These are phyloP conservation scores for Zygogramma bicolorata DNA, from an alignment of 2,888 invertebrate genomes.

Conservation along the genomic window DNA sequence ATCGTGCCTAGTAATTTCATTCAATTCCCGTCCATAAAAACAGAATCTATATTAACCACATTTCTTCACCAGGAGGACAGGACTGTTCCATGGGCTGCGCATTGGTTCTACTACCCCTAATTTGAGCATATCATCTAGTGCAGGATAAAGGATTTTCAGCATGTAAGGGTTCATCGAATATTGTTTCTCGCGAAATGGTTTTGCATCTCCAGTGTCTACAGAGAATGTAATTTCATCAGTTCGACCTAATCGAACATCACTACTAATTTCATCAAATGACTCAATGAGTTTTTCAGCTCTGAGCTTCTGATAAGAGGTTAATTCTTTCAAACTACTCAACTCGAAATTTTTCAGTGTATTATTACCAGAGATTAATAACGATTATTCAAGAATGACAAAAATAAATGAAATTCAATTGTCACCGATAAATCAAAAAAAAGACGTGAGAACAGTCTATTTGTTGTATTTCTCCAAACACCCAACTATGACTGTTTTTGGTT, in stretches of 20 bases:
- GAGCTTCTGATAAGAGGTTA: no score
- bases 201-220: background rate
- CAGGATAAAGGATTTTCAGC: background rate
- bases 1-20: background rate
- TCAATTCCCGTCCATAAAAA: background rate
- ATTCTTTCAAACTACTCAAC: no score
- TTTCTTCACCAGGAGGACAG: background rate
- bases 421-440: no score
- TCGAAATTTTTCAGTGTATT: no score
- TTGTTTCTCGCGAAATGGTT: background rate
- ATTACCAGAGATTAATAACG: no score
- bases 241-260: background rate
- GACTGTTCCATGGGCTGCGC: background rate
- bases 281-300: no score
- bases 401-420: no score
- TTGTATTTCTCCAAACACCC: no score
- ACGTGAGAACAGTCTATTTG: no score
- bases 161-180: background rate
- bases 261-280: background rate
- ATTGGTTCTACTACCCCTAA: background rate
- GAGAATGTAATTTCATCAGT: background rate
- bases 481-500: no score
- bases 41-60: background rate
- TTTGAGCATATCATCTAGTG: background rate
- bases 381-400: no score